These are phyloP conservation scores for Notiomystis cincta DNA, from an alignment of 2,113 vertebrate species.

Conservation along the genomic window DNA sequence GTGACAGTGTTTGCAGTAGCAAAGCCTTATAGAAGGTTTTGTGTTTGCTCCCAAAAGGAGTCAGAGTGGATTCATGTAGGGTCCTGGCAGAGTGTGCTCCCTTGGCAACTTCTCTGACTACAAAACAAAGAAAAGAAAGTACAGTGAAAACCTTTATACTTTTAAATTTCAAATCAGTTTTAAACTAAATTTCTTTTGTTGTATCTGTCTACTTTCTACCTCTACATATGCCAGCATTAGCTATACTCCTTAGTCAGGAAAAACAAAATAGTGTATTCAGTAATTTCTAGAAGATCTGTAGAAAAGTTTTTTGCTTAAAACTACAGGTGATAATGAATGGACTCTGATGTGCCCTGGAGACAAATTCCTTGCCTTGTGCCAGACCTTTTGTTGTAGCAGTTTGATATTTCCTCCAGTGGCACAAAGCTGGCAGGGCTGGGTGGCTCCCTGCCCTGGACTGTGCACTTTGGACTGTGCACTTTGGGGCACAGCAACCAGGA, in stretches of 20 bases:
- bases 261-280: background rate
- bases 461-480: background rate
- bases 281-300: background rate
- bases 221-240: background rate
- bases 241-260: background rate
- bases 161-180: background rate
- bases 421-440: background rate
- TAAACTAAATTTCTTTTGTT: background rate
- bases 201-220: background rate
- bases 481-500: background rate
- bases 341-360: background rate
- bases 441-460: background rate
- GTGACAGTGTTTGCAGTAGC: background rate
- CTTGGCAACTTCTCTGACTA: slow-evolving; percentile 35
- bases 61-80: background rate
- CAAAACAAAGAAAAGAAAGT: background rate
- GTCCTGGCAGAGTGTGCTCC: background rate
- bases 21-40: background rate
- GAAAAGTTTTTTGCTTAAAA: background rate
- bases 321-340: slow-evolving; percentile 12
- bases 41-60: background rate
- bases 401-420: background rate
- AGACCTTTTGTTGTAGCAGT: background rate
- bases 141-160: background rate
- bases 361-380: background rate